Evolutionary conservation across 2,113 vertebrate species (phyloP).

Genomic region (Varanus salvator): DNA sequence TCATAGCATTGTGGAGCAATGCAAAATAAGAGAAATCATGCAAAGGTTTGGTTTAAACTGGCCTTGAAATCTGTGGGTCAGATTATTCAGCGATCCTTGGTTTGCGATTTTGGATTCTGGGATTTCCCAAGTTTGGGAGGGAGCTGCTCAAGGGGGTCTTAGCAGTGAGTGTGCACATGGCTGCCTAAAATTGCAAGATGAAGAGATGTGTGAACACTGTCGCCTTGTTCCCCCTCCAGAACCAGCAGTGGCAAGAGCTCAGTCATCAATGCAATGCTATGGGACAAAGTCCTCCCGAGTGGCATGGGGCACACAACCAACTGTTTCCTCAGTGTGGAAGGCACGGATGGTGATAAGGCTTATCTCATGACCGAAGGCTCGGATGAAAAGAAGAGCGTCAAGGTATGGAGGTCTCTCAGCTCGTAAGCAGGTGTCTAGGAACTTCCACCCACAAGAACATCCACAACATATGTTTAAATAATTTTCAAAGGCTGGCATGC

Average conservation of each 20-base stretch:
- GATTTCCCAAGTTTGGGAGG: not conserved
- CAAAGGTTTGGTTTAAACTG: not conserved
- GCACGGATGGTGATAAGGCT: slow-evolving; percentile 94
- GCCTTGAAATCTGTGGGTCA: not conserved
- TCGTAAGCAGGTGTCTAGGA: not conserved
- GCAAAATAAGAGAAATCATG: not conserved
- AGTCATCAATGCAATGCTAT: slow-evolving; percentile 96
- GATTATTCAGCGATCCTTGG: not conserved
- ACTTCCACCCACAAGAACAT: not conserved
- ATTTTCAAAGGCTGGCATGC: not conserved
- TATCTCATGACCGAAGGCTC: slow-evolving; percentile 97
- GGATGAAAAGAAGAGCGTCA: slow-evolving; percentile 95
- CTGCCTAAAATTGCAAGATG: rapidly evolving
- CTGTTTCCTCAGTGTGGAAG: slow-evolving; percentile 97
- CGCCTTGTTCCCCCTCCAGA: slow-evolving; percentile 70
- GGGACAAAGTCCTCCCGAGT: slow-evolving; percentile 95
- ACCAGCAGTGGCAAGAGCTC: slow-evolving; percentile 98
- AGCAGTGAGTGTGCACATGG: not conserved
- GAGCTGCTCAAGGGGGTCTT: too few relatives aligned
- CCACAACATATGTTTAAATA: not conserved
- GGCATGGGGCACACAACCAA: slow-evolving; percentile 99
- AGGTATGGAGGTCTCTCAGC: slow-evolving; percentile 75
- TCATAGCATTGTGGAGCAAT: not conserved
- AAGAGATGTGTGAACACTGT: not conserved
- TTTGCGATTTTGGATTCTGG: not conserved